A percentile compares a stretch with the other conserved stretches of the same genome.
Conservation (phyloP, 1,140 invertebrate species). For the Drosophila sturtevanti region DNA sequence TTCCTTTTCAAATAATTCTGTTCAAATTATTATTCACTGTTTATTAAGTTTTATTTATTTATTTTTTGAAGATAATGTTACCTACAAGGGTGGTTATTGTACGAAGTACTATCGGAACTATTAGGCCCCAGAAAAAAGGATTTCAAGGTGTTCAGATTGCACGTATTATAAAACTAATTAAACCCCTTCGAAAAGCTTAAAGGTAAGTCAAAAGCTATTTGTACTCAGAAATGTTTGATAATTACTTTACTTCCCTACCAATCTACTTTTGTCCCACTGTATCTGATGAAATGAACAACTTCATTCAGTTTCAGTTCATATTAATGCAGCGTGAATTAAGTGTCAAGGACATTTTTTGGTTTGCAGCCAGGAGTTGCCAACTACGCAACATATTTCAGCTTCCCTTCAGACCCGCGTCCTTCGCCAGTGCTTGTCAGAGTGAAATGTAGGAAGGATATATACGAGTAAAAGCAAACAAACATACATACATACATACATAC, state of each 20-base stretch:
- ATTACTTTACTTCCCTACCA: too few species aligned
- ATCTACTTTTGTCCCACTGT: slow-evolving; percentile 43
- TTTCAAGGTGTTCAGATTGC: slow-evolving; percentile 15
- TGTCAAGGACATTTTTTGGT: slow-evolving; percentile 81
- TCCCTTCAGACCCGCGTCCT: not conserved
- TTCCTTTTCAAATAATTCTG: not conserved
- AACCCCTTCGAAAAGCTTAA: not conserved
- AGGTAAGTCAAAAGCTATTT: not conserved
- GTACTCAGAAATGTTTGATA: not conserved
- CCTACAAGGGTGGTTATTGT: slow-evolving; percentile 26
- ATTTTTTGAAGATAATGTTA: slow-evolving; percentile 9
- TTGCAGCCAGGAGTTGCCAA: slow-evolving; percentile 59
- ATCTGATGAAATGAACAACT: slow-evolving; percentile 53
- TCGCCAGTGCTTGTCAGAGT: slow-evolving; percentile 44
- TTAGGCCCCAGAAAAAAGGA: not conserved
- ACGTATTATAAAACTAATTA: slow-evolving; percentile 15
- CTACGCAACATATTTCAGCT: slow-evolving; percentile 74
- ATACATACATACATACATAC: slow-evolving; percentile 25
- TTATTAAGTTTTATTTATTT: not conserved
- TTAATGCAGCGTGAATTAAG: slow-evolving; percentile 81
- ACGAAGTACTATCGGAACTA: slow-evolving; percentile 14
- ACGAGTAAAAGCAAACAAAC: too few species aligned
- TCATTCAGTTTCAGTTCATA: slow-evolving; percentile 78
- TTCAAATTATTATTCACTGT: not conserved
- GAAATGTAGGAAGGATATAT: slow-evolving; percentile 43